phyloP scores from a whole-genome alignment of 2,797 vertebrate genomes.

The Rhincodon typus region DNA sequence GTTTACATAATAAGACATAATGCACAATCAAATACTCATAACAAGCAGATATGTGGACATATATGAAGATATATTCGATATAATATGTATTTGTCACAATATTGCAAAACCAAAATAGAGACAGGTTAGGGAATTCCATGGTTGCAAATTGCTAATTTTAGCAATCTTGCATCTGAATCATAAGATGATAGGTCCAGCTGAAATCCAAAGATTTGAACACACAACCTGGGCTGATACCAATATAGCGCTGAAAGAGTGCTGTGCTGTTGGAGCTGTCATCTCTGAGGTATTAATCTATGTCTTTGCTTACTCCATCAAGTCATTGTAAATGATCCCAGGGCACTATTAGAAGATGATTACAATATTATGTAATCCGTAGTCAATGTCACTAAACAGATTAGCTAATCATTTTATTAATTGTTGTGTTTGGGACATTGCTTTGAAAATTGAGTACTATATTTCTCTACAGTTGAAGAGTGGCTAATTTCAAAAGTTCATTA shows the following conservation, averaged over 20 bases:
- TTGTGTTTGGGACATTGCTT: not conserved
- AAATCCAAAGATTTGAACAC: not conserved
- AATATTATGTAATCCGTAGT: not conserved
- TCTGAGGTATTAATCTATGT: not conserved
- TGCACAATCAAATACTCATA: not conserved
- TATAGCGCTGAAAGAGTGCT: not conserved
- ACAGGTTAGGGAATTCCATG: not conserved
- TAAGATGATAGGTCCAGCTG: not conserved
- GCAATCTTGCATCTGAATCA: constrained; percentile 2
- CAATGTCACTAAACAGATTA: not conserved
- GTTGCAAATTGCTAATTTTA: not conserved
- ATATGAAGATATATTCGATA: not conserved
- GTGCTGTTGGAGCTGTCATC: not conserved
- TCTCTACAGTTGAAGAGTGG: not conserved
- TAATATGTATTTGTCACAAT: not conserved
- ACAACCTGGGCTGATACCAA: not conserved
- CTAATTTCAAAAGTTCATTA: not conserved
- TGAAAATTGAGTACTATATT: not conserved
- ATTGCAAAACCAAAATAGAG: not conserved
- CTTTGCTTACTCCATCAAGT: too few species aligned
- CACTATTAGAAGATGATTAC: not conserved
- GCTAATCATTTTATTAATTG: not conserved
- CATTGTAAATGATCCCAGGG: not conserved
- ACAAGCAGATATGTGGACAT: not conserved
- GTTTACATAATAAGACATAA: not conserved